Base-by-base conservation (phyloP, 2,888 invertebrate species). In the Zygogramma bicolorata region DNA sequence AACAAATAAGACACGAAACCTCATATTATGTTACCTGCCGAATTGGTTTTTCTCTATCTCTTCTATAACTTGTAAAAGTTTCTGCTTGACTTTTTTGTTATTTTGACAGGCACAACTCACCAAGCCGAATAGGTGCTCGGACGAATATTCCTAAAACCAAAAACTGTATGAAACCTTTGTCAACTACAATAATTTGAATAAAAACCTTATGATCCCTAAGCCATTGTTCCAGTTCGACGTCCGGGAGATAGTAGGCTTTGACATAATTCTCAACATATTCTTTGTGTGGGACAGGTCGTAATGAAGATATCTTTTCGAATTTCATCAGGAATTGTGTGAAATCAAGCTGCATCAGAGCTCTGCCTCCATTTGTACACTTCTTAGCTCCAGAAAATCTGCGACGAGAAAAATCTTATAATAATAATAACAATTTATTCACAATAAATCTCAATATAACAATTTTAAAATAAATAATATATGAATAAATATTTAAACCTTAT, bases 301-400 rank as follows among this genome's bases (percentile, higher is more conserved):
- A 85, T 0, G 92, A 91, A 0, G 97, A 94, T 67, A 98, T 92
- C 82, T 94, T 93, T 86, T 98, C 97, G 65, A 97, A 89, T 85
- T 98, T 97, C 22, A 95, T 93, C 78, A 97, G 91, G 75, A 98
- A 92, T 85, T 99, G 98, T 6, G 97, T 95, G 83, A 97, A 98
- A 89, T 99, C 99, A 22, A 99, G 88, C 84, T 98, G 98, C 99
- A 99, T 99, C 8, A 99, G 87, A 0, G 97, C 99, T 42, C 99
- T 89, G 0, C 99, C 99, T 25, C 97, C 98, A 80, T 97, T 97
- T 0, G 97, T 95, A 87, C 99, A 99, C 85, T 97, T 97, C 75
- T 94, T 96, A 0, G 96, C 95, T 82, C 93, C 94, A 0, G 97
- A 93, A 88, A 95, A 97, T 31, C 95, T 90, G 87, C 34, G 76